Conservation (phyloP, 2,797 vertebrate genomes). For the Bufotes viridis region DNA sequence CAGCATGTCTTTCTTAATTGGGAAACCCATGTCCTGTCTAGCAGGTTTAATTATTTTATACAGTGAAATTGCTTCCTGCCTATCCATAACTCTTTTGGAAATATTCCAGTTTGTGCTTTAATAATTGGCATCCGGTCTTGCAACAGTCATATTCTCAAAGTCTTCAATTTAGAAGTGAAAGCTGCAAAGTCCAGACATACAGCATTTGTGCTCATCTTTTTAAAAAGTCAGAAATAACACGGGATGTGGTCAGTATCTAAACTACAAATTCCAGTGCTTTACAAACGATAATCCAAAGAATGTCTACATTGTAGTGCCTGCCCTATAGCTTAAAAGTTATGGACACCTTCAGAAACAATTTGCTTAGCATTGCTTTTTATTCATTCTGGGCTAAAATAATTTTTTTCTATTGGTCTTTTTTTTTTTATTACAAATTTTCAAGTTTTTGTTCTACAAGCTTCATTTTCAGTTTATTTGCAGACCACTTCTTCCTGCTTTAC, state of each 20-base stretch:
- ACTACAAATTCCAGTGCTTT: conserved; percentile 22
- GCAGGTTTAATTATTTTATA: background rate
- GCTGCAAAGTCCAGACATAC: conserved; percentile 38
- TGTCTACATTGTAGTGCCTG: background rate
- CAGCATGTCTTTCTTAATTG: background rate
- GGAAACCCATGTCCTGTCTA: background rate
- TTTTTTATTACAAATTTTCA: too few species aligned
- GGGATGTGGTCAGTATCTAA: conserved; percentile 54
- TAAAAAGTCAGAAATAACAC: conserved; percentile 13
- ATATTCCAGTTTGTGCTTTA: conserved; percentile 33
- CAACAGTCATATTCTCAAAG: conserved; percentile 2
- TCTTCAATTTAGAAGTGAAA: conserved; percentile 9
- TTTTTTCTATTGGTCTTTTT: too few species aligned
- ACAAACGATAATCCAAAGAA: conserved; percentile 13
- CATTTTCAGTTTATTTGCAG: too few species aligned
- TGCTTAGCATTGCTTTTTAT: too few species aligned
- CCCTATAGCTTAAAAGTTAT: background rate
- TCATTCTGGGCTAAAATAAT: too few species aligned
- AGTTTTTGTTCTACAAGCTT: too few species aligned
- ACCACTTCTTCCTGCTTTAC: too few species aligned
- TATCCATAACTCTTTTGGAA: conserved; percentile 28
- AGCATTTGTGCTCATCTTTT: conserved; percentile 12
- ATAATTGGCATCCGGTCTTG: conserved; percentile 37
- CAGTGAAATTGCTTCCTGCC: conserved; percentile 37
- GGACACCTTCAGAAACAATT: too few species aligned